Conservation (phyloP, 2,888 invertebrate species). For the Tricholauxania praeusta region DNA sequence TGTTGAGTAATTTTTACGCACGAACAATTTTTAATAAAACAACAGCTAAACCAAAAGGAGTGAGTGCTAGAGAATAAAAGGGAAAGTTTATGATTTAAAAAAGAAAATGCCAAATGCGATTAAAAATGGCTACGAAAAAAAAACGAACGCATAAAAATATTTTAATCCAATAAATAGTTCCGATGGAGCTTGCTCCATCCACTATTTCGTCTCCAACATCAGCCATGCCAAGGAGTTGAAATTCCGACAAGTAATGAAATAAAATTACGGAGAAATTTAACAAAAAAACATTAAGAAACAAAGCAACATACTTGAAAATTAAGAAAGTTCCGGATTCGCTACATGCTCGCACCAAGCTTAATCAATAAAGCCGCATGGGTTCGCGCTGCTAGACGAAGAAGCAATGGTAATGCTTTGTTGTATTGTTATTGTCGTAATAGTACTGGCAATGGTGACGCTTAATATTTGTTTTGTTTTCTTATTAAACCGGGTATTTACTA, state of each 20-base stretch:
- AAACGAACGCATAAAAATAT: conserved; percentile 17
- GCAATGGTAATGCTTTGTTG: background rate
- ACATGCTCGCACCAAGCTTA: conserved; percentile 35
- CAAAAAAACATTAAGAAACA: background rate
- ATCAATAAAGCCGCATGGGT: conserved; percentile 48
- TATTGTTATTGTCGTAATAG: background rate
- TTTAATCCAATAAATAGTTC: conserved; percentile 34
- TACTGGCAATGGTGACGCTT: background rate
- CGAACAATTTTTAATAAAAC: conserved; percentile 52
- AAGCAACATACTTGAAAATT: background rate
- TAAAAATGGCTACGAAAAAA: conserved; percentile 21
- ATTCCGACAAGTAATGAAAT: no score
- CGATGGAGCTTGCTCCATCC: background rate
- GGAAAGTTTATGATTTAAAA: background rate
- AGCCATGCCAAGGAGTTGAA: no score
- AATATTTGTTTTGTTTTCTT: no score
- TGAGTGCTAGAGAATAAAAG: background rate
- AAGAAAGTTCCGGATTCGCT: conserved; percentile 12
- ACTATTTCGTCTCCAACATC: no score
- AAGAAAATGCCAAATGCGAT: conserved; percentile 18
- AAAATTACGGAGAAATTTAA: no score
- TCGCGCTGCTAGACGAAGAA: background rate
- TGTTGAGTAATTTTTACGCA: conserved; percentile 46
- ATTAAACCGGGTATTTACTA: no score
- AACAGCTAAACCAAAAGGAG: conserved; percentile 15